phyloP scores from a whole-genome alignment of 2,888 invertebrate species.

The Xestobium rufovillosum region DNA sequence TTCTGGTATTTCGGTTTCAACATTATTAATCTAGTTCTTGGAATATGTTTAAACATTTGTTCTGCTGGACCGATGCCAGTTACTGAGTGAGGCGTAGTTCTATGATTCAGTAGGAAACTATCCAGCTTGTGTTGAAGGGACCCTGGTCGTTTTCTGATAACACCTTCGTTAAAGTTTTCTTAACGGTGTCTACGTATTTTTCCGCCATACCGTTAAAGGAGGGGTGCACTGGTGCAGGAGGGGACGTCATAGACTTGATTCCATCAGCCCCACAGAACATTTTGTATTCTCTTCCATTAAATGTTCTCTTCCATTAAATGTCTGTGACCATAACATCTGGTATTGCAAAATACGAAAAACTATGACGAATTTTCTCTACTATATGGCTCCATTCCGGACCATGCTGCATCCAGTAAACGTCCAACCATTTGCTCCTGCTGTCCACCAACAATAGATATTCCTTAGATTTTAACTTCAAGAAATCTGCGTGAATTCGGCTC shows the following conservation, averaged over 20 bases:
- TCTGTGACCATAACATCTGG: constrained; percentile 17
- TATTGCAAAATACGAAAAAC: constrained; percentile 11
- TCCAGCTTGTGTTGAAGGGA: no score
- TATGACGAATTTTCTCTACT: constrained; percentile 6
- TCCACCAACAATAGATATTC: constrained; percentile 12
- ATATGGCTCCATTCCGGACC: constrained; percentile 8
- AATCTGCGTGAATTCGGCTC: no score
- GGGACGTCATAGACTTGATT: constrained; percentile 10
- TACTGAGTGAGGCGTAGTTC: constrained; percentile 2
- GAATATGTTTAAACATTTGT: constrained; percentile 6
- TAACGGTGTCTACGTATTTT: constrained; percentile 11
- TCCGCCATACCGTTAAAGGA: constrained; percentile 14
- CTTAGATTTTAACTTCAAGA: no score
- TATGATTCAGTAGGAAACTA: constrained; percentile 5
- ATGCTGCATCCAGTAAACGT: constrained; percentile 11
- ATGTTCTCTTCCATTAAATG: constrained; percentile 16
- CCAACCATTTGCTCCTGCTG: constrained; percentile 12
- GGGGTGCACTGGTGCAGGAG: constrained; percentile 18
- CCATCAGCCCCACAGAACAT: constrained; percentile 12
- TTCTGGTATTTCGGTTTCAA: constrained; percentile 1
- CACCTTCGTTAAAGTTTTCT: constrained; percentile 5
- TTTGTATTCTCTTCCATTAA: no score
- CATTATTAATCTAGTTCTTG: constrained; percentile 8
- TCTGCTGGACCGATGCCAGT: constrained; percentile 7
- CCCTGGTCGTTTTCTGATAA: background rate